These are phyloP conservation scores for Venusia cambrica DNA, from an alignment of 2,888 invertebrate species.

Conservation along the genomic window DNA sequence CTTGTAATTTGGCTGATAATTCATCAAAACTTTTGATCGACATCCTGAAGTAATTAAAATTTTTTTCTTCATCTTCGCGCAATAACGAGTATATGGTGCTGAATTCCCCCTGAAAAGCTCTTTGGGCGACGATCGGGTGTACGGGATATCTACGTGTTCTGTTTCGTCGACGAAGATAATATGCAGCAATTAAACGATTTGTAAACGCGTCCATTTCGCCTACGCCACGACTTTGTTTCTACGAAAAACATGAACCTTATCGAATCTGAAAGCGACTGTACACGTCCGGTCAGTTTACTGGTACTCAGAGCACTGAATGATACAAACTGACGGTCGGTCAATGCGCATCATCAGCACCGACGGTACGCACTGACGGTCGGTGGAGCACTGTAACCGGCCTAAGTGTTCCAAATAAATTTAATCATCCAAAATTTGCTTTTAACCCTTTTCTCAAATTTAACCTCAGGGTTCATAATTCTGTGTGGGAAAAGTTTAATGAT, in stretches of 20 bases:
- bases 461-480: too few species aligned
- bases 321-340: constrained; percentile 6
- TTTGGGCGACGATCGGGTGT: constrained; percentile 23
- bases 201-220: constrained; percentile 9
- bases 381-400: too few species aligned
- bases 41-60: constrained; percentile 28
- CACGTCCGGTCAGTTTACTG: constrained; percentile 5
- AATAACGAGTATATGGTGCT: constrained; percentile 21
- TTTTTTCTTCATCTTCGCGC: constrained; percentile 25
- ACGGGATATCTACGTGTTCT: constrained; percentile 22
- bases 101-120: constrained; percentile 18
- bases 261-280: constrained; percentile 3
- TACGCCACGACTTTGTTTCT: constrained; percentile 6
- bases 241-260: constrained; percentile 2
- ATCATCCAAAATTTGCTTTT: too few species aligned
- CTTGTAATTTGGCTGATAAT: constrained; percentile 23
- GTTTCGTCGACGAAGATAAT: constrained; percentile 17
- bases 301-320: constrained; percentile 6
- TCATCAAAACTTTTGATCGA: constrained; percentile 24
- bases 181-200: constrained; percentile 22
- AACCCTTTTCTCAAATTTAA: too few species aligned
- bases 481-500: too few species aligned
- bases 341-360: constrained; percentile 4
- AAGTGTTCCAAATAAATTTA: too few species aligned
- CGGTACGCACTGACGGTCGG: too few species aligned